Evolutionary conservation across 2,888 invertebrate genomes (phyloP).

Genomic region (Zygaena filipendulae): DNA sequence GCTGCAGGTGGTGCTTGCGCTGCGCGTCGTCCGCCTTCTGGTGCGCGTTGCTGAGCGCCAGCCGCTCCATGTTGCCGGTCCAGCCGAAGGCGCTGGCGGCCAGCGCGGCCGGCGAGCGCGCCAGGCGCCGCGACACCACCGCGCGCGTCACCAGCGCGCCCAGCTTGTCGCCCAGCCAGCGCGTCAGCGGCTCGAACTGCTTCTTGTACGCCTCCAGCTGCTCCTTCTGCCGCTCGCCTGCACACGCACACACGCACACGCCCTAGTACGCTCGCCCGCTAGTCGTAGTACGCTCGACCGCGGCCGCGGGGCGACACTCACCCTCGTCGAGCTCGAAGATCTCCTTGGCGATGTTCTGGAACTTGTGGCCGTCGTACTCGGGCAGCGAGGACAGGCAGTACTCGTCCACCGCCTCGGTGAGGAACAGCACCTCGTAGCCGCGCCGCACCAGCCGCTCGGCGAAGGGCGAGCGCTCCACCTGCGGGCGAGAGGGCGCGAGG

Average conservation of each 20-base stretch:
- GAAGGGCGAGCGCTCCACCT: constrained; percentile 90
- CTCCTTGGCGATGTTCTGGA: constrained; percentile 99
- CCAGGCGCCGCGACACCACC: constrained; percentile 86
- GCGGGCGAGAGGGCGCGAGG: constrained; percentile 5
- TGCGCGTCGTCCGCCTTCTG: constrained; percentile 93
- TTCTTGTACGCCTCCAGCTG: constrained; percentile 79
- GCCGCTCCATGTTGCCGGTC: constrained; percentile 99
- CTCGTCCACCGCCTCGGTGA: constrained; percentile 98
- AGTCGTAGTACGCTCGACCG: too few species aligned
- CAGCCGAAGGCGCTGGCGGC: constrained; percentile 98
- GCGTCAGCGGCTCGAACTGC: constrained; percentile 88
- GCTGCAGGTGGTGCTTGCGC: constrained; percentile 87
- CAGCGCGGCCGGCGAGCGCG: constrained; percentile 94
- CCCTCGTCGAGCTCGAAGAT: constrained; percentile 88
- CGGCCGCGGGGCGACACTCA: constrained; percentile 30
- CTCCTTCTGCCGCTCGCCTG: constrained; percentile 74
- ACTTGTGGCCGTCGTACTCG: constrained; percentile 98
- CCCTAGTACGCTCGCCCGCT: not conserved
- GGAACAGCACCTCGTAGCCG: constrained; percentile 94
- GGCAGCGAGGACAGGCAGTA: constrained; percentile 96
- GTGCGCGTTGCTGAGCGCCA: constrained; percentile 95
- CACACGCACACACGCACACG: not conserved
- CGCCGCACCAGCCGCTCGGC: constrained; percentile 93
- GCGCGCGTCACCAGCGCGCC: constrained; percentile 83
- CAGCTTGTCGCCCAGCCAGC: constrained; percentile 89